Evolutionary conservation across 2,113 vertebrate genomes (phyloP), one percentile per base, ranked within the genome.

Genomic region (Reinhardtius hippoglossoides): DNA sequence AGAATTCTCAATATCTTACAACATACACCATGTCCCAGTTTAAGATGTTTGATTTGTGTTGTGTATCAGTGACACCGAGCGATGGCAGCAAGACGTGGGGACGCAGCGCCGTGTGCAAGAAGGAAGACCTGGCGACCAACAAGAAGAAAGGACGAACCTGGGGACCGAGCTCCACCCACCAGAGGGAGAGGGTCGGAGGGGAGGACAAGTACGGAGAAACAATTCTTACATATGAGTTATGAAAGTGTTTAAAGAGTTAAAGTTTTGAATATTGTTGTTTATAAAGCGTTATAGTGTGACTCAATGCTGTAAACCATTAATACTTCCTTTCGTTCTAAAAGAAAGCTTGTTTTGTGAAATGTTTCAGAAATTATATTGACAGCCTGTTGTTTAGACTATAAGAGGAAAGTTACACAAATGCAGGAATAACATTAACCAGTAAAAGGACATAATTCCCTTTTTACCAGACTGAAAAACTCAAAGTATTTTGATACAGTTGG

Each of bases 91-190:
- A 95, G 82, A 97, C 96, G 0, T 97, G 96, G 96, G 95, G 96
- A 8, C 96, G 95, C 58, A 95, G 93, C 0, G 91, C 94, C 0
- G 94, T 95, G 48, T 94, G 92, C 37, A 97, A 95, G 91, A 95
- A 96, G 88, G 95, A 95, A 56, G 96, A 97, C 23, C 85, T 96
- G 81, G 90, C 94, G 0, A 90, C 93, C 37, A 91, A 85, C 84
- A 97, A 96, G 93, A 98, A 97, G 95, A 97, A 97, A 74, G 96
- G 96, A 31, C 94, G 96, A 48, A 98, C 97, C 1, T 98, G 97
- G 97, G 96, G 97, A 0, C 96, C 96, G 1, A 98, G 97, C 89
- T 97, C 96, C 83, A 98, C 96, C 5, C 94, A 96, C 78, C 96
- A 96, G 80, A 95, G 87, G 48, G 96, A 98, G 86, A 89, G 96